Conservation (phyloP, 1,140 invertebrate species). For the Drosophila albomicans region DNA sequence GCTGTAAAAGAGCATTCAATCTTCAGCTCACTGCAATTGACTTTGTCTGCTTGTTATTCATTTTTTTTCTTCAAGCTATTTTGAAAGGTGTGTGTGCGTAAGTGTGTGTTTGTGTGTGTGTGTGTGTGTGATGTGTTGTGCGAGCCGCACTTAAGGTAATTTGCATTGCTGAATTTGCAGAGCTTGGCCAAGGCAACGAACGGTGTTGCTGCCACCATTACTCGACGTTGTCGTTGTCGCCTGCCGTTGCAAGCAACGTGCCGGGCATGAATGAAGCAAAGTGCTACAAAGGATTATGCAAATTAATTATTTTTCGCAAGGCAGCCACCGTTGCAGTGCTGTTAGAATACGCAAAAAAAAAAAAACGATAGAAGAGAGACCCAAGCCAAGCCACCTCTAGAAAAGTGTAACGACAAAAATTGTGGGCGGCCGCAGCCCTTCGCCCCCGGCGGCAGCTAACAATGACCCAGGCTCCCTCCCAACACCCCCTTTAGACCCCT, state of each 20-base stretch:
- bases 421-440: slow-evolving; percentile 45
- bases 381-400: slow-evolving; percentile 45
- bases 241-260: slow-evolving; percentile 68
- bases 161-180: slow-evolving; percentile 81
- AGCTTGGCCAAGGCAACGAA: slow-evolving; percentile 66
- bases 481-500: background rate
- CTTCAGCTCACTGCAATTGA: background rate
- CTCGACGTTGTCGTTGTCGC: slow-evolving; percentile 5
- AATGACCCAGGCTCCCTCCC: slow-evolving; percentile 60
- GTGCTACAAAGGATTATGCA: slow-evolving; percentile 84
- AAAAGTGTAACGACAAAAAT: slow-evolving; percentile 83
- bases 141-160: slow-evolving; percentile 81
- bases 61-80: slow-evolving; percentile 32
- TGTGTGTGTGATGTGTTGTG: slow-evolving; percentile 71
- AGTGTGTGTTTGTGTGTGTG: too few relatives aligned
- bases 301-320: slow-evolving; percentile 84
- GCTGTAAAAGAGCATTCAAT: background rate
- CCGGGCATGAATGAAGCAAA: slow-evolving; percentile 81
- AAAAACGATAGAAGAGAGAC: slow-evolving; percentile 19
- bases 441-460: slow-evolving; percentile 70
- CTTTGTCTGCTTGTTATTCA: slow-evolving; percentile 4
- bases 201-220: slow-evolving; percentile 15
- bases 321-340: slow-evolving; percentile 59
- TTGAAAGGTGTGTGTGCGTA: background rate
- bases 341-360: slow-evolving; percentile 11